Base-by-base conservation (phyloP, 2,888 invertebrate species). In the Marasmarcha lunaedactyla region DNA sequence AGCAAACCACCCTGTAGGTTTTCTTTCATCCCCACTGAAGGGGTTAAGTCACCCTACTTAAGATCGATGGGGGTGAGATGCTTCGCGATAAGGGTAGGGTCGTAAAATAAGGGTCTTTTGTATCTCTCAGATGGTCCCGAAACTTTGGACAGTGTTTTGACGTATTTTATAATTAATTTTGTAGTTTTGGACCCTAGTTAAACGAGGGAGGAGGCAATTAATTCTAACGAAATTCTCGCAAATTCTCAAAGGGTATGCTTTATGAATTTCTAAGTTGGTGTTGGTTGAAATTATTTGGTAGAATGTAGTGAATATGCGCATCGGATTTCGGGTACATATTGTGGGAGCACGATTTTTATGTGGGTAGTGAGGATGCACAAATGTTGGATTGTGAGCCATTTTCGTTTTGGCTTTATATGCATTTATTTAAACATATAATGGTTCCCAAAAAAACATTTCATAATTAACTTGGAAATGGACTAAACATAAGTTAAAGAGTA, bases 81-180 rank as follows among this genome's bases (percentile, higher is more conserved):
- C 73, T 72, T 71, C 62, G 60, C 73, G 78, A 81, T 77, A 78
- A 77, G 74, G 77, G 77, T 66, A 57, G 52, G 59, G 62, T 67
- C 71, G 59, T 60, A 70, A 73, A 71, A 71, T 73, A 69, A 67
- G 69, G 44, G 41, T 68, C 71, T 71, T 77, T 77, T 79, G 72
- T 78, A 63, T 63, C 65, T 70, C 74, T 77, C 73, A 76, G 77
- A 74, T 72, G 70, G 72, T 70, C 55, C 57, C 57, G 61, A 59
- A 77, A 78, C 70, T 74, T 71, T 63, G 62, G 57, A 62, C 66
- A 67, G 71, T 81, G 79, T 79, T 78, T 78, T 81, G 81, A 79
- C 81, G 70, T 73, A 60, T 73, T 79, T 71, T 74, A 73, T 83
- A 83, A 83, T 83, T 81, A 81, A 83, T 83, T 79, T 73, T 79